phyloP scores from a whole-genome alignment of 2,888 invertebrate genomes.

The Mythimna impura region DNA sequence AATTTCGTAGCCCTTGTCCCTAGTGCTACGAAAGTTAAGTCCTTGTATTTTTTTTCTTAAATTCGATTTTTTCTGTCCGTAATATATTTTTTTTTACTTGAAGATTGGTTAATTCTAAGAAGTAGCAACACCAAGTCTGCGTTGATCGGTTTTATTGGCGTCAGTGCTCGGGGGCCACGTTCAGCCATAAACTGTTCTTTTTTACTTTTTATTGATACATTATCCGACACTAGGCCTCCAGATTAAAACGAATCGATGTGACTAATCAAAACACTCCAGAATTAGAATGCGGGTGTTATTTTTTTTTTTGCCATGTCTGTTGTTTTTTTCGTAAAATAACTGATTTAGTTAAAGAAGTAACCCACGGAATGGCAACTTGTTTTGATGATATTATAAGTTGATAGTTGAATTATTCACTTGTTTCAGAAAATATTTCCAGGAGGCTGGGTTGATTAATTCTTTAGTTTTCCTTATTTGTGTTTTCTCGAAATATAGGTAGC shows the following conservation, averaged over 20 bases:
- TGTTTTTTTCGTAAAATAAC: slow-evolving; percentile 13
- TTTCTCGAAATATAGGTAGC: slow-evolving; percentile 4
- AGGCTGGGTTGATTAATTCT: slow-evolving; percentile 18
- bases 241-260: slow-evolving; percentile 76
- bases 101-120: slow-evolving; percentile 39
- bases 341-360: not conserved
- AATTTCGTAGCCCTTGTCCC: slow-evolving; percentile 29
- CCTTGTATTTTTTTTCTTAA: not conserved
- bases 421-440: slow-evolving; percentile 19
- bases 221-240: slow-evolving; percentile 78
- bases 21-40: slow-evolving; percentile 28
- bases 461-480: slow-evolving; percentile 40
- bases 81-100: not conserved
- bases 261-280: slow-evolving; percentile 75
- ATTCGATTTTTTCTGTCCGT: not conserved
- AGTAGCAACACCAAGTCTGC: slow-evolving; percentile 63
- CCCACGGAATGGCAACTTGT: not conserved
- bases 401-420: slow-evolving; percentile 35
- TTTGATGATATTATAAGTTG: slow-evolving; percentile 19
- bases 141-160: slow-evolving; percentile 83
- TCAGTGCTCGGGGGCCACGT: slow-evolving; percentile 76
- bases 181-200: slow-evolving; percentile 76
- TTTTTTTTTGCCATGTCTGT: slow-evolving; percentile 36
- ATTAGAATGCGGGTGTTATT: slow-evolving; percentile 70
- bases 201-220: slow-evolving; percentile 78